Base-by-base conservation (phyloP, 2,797 vertebrate species). In the Malurus leucopterus region DNA sequence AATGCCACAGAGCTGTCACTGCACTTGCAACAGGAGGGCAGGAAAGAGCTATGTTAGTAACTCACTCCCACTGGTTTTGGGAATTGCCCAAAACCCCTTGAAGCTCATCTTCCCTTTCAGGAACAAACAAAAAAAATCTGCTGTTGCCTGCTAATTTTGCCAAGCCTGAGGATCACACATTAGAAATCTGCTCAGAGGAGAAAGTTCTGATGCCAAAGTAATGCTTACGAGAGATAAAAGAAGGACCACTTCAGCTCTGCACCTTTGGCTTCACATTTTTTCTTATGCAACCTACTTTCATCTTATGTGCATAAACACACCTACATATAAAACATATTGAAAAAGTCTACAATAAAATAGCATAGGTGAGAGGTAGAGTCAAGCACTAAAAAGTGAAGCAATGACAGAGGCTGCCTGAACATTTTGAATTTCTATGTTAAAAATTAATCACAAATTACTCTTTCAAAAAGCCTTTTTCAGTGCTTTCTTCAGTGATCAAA, bases 401-500 rank as follows among this genome's bases (percentile, higher is more conserved):
- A 89, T 27, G 49, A 78, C 43, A 89, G 61, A 73, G 32, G 15
- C 21, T 84, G 49, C 53, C 46, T 44, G 40, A 73, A 46, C 21
- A 61, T 61, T 58, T 49, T 21, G n/a, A 24, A 43, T 63, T 43
- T 43, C 14, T 40, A 63, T 1, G 2, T 81, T 68, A 73, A 87
- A 92, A 87, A 69, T 55, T 63, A 59, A 87, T 61, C 64, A 70
- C 63, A 70, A 75, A 75, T 34, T 38, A 44, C 15, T 55, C 44
- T 91, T 85, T 15, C 24, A 30, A 72, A 79, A 86, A 9, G 30
- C 26, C 43, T 74, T 49, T 65, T 91, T 53, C 47, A 71, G 24
- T 40, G 30, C 27, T 78, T 92, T 88, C 76, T 74, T 91, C 64
- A 78, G 59, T 27, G 76, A 71, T 88, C 46, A 89, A 70, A 83